These are phyloP conservation scores for Microcaecilia unicolor DNA, from an alignment of 2,797 vertebrate genomes.

Conservation along the genomic window DNA sequence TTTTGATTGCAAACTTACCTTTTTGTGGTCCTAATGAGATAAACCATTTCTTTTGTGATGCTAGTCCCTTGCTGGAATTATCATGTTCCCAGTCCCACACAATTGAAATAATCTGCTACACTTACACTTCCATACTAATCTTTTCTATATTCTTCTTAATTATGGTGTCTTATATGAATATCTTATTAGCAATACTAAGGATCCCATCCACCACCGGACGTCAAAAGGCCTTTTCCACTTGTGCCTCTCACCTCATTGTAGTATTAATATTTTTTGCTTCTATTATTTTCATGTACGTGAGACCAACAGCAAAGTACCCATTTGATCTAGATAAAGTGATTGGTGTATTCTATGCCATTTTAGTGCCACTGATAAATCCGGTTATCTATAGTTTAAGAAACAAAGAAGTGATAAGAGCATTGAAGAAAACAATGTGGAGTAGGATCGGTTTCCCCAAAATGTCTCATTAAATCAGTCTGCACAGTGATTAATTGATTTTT, in stretches of 20 bases:
- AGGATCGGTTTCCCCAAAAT: too few relatives aligned
- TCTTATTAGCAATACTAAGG: not conserved
- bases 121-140: too few relatives aligned
- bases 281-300: conserved; percentile 8
- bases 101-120: too few relatives aligned
- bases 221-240: not conserved
- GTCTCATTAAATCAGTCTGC: too few relatives aligned
- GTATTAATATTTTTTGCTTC: not conserved
- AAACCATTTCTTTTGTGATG: conserved; percentile 34
- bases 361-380: conserved; percentile 10
- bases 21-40: conserved; percentile 30
- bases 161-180: not conserved
- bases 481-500: too few relatives aligned
- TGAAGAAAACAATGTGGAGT: not conserved
- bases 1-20: conserved; percentile 25
- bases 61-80: conserved; percentile 24
- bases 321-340: not conserved
- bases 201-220: not conserved
- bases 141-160: not conserved
- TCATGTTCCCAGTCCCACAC: conserved; percentile 23
- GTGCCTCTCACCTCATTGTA: not conserved
- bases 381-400: conserved; percentile 11
- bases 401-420: not conserved
- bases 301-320: not conserved
- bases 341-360: conserved; percentile 1